Base-by-base conservation (phyloP, 2,888 invertebrate species). In the Leucoma salicis region DNA sequence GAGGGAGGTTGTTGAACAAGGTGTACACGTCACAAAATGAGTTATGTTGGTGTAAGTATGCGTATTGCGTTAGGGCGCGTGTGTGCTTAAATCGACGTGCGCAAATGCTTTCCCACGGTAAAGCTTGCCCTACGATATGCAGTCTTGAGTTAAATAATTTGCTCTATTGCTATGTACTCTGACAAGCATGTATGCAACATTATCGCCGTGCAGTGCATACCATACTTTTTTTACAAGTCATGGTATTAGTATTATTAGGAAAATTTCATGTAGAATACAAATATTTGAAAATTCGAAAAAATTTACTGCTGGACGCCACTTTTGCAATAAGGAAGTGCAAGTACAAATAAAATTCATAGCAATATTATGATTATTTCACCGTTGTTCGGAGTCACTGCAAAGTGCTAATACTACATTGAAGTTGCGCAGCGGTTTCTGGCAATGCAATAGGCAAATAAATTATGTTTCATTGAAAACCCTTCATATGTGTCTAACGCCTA, bases 71-170 rank as follows among this genome's bases (percentile, higher is more conserved):
- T 36, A 32, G 55, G 33, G 39, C 35, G 61, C 56, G 65, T 66
- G 66, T 63, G 60, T 63, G 58, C 62, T 71, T 21, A 69, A 60
- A 61, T 57, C 14, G 54, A 53, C 53, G 57, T 6, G 61, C 62
- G 63, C 53, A 62, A 64, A 65, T 69, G 62, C 63, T 72, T 84
- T 85, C 82, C 82, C 82, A 84, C 84, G 82, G 78, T 74, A 74
- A 78, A 74, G 67, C 70, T 63, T 63, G 61, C 65, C 57, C 57
- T 63, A 62, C 68, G 60, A 66, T 63, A 66, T 63, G 54, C 55
- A 68, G 63, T 61, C 66, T 59, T 49, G 63, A 74, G 58, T 71
- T 69, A 72, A 71, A 75, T 77, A 70, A 80, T 81, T 76, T 72
- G 69, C 72, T 69, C 62, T 59, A 59, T 63, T 70, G 66, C 68